A percentile compares a stretch with the other conserved stretches of the same genome.
Conservation (phyloP, 2,888 invertebrate species). For the Drosophila austrosaltans region DNA sequence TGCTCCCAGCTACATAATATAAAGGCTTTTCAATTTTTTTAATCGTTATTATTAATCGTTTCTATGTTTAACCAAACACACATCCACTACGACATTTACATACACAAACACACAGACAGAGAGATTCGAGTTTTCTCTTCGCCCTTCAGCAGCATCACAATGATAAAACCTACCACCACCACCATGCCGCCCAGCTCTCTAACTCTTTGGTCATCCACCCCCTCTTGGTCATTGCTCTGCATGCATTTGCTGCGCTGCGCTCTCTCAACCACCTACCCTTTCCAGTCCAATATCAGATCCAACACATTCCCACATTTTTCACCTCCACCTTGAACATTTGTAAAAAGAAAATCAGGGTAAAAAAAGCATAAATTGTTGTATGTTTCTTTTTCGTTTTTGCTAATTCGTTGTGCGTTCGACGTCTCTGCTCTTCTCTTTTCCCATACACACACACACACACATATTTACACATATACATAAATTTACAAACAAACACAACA, state of each 20-base stretch:
- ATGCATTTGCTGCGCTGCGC: slow-evolving; percentile 53
- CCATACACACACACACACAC: slow-evolving; percentile 49
- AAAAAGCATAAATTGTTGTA: slow-evolving; percentile 46
- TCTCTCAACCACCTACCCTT: slow-evolving; percentile 44
- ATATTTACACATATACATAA: slow-evolving; percentile 23
- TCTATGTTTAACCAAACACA: slow-evolving; percentile 64
- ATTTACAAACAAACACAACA: slow-evolving; percentile 26
- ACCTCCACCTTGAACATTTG: slow-evolving; percentile 48
- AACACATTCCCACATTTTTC: slow-evolving; percentile 31
- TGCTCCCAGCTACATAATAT: background rate
- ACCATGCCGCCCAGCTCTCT: slow-evolving; percentile 29
- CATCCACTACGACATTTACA: slow-evolving; percentile 30
- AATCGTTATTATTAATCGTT: slow-evolving; percentile 56
- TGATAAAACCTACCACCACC: slow-evolving; percentile 13
- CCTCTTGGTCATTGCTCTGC: slow-evolving; percentile 39
- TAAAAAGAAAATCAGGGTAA: slow-evolving; percentile 46
- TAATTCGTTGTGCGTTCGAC: slow-evolving; percentile 75
- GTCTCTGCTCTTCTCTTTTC: slow-evolving; percentile 77
- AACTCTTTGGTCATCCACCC: slow-evolving; percentile 23
- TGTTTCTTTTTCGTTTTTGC: slow-evolving; percentile 70
- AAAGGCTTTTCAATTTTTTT: slow-evolving; percentile 37
- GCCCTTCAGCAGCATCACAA: slow-evolving; percentile 12
- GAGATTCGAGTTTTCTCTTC: slow-evolving; percentile 8
- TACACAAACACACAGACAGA: slow-evolving; percentile 10
- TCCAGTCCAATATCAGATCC: slow-evolving; percentile 30